A percentile compares a stretch with the other conserved stretches of the same genome.
Evolutionary conservation across 2,888 invertebrate genomes (phyloP).

Genomic region (Polydrusus tereticollis): DNA sequence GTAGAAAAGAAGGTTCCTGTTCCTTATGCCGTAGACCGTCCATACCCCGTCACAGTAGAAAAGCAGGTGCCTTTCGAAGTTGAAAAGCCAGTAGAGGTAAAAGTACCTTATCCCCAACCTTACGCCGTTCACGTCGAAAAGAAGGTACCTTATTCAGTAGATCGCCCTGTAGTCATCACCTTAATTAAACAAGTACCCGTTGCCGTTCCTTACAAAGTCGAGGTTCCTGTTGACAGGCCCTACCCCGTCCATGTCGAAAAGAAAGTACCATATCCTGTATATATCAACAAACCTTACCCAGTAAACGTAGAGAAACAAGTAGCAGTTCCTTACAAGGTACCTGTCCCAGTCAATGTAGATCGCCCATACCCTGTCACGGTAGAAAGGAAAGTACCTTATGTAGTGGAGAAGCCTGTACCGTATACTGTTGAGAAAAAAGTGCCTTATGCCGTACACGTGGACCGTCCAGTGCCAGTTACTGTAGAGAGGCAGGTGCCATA

Average conservation of each 20-base stretch:
- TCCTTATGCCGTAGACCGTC: slow-evolving; percentile 39
- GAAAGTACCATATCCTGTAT: slow-evolving; percentile 48
- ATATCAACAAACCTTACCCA: slow-evolving; percentile 45
- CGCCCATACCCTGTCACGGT: slow-evolving; percentile 43
- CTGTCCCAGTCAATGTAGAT: slow-evolving; percentile 38
- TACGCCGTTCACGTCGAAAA: slow-evolving; percentile 71
- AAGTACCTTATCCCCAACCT: slow-evolving; percentile 62
- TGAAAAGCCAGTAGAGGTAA: slow-evolving; percentile 67
- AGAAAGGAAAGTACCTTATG: slow-evolving; percentile 39
- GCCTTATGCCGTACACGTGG: slow-evolving; percentile 45
- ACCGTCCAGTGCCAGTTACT: slow-evolving; percentile 44
- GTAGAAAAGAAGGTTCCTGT: slow-evolving; percentile 36
- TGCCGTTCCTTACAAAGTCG: slow-evolving; percentile 46
- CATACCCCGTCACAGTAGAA: slow-evolving; percentile 68
- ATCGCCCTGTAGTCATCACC: slow-evolving; percentile 73
- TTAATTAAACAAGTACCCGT: slow-evolving; percentile 71
- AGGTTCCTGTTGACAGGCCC: slow-evolving; percentile 46
- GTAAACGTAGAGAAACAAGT: slow-evolving; percentile 44
- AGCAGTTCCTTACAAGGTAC: slow-evolving; percentile 36
- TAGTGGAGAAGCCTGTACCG: slow-evolving; percentile 40
- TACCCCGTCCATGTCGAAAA: slow-evolving; percentile 44
- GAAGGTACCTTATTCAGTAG: slow-evolving; percentile 67
- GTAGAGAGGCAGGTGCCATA: slow-evolving; percentile 43
- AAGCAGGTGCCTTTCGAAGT: slow-evolving; percentile 70
- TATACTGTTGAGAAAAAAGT: slow-evolving; percentile 46